phyloP scores from a whole-genome alignment of 2,888 invertebrate genomes.

The Phengaris alcon region DNA sequence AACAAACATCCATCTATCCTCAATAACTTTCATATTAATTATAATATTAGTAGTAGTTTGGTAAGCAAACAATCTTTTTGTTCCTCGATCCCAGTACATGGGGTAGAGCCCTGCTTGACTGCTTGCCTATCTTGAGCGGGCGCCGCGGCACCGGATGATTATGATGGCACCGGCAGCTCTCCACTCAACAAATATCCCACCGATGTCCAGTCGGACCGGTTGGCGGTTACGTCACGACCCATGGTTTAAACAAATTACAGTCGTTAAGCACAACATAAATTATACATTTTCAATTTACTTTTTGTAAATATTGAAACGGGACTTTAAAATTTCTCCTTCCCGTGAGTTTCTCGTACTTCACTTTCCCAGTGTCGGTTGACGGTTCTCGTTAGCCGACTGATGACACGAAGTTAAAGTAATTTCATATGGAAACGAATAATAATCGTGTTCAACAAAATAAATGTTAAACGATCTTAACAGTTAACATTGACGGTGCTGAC shows the following conservation, averaged over 20 bases:
- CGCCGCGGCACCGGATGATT: background rate
- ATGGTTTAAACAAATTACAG: background rate
- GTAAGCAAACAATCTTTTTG: no score
- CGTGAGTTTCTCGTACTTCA: background rate
- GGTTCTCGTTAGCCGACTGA: slow-evolving; percentile 11
- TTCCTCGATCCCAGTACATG: no score
- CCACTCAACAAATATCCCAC: background rate
- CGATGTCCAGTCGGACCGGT: background rate
- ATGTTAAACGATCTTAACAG: background rate
- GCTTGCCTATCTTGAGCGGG: no score
- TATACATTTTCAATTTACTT: slow-evolving; percentile 14
- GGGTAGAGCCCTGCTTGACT: no score
- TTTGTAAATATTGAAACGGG: slow-evolving; percentile 1
- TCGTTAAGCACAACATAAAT: background rate
- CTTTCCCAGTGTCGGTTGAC: background rate
- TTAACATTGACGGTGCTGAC: background rate
- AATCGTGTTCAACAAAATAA: background rate
- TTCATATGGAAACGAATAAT: background rate
- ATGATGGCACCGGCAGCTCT: background rate
- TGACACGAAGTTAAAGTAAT: background rate
- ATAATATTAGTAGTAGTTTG: no score
- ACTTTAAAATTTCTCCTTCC: background rate
- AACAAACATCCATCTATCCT: no score
- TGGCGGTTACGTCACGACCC: background rate
- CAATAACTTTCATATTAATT: no score